Evolutionary conservation across 2,797 vertebrate genomes (phyloP), one percentile per base, ranked within the genome.

Genomic region (Labeo calbasu): DNA sequence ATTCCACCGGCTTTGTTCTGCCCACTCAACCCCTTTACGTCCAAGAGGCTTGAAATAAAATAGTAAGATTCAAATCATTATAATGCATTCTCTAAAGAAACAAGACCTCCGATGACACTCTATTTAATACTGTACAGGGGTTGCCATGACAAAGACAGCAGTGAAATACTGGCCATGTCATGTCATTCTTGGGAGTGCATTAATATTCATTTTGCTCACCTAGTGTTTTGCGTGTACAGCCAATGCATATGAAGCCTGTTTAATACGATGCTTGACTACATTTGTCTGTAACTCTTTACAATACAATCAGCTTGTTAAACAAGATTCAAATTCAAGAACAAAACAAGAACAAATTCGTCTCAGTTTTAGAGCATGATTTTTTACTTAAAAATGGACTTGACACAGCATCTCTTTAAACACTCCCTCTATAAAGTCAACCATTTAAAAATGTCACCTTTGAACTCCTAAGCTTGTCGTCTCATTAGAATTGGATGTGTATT

Each of bases 1-100:
- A 92, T 92, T 91, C 89, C 79, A 72, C 48, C 23, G 82, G 81
- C 89, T 91, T 92, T 92, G 88, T 91, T 90, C 88, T 87, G 66
- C 86, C 88, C 85, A 86, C 89, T 90, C 86, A 76, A 76, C 59
- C 85, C 70, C 76, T 40, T 71, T 82, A 84, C 63, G 11, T 80
- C 79, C 82, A 87, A 82, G 79, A 77, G 86, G 87, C 87, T 89
- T 88, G 85, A 89, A 88, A 91, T 88, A 85, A 86, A 88, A 88
- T 85, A 85, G 87, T 84, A 89, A 91, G 89, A 90, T 79, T 82
- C 80, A 79, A 84, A 84, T 88, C 86, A 91, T 90, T 88, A 88
- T 86, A 79, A 90, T 90, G 87, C 82, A 77, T 82, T 85, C 61
- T 77, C 86, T 53, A 89, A 86, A 90, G 82, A 82, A 79, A 69